Evolutionary conservation across 2,888 invertebrate genomes (phyloP), one percentile per base, ranked within the genome.

Genomic region (Dermolepida albohirtum): DNA sequence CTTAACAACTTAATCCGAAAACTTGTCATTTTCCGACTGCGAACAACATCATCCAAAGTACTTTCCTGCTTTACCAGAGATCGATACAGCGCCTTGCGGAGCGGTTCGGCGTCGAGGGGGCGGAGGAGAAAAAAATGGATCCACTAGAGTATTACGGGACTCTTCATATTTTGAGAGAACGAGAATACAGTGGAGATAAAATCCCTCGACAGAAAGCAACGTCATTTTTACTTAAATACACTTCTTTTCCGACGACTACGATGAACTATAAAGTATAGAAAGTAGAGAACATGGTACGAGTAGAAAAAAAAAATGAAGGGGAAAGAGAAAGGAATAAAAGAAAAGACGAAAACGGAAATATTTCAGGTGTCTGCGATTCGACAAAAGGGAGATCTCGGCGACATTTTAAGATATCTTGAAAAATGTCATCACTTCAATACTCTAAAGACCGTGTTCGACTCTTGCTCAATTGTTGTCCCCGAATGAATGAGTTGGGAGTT

Each of bases 391-490:
- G 66, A 54, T 69, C 71, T 50, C 69, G 64, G 66, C 27, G 64
- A 68, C 70, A 55, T 71, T 71, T 70, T 68, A 73, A 72, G 73
- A 71, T 71, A 72, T 69, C 73, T 72, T 70, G 68, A 71, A 74
- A 69, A 71, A 74, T 72, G 71, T 73, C 73, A 72, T 71, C 70
- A 72, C 72, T 65, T 74, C 69, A 69, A 70, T 72, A 69, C 69
- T 66, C 66, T 47, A 57, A 68, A 64, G 68, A 55, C 70, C 68
- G 66, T 66, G 66, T 69, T 69, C 69, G 66, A 66, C 65, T 69
- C 69, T 59, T 65, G 69, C 69, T 69, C 69, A 54, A 69, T 69
- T 69, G 66, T 69, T 69, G 68, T 68, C 57, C 22, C 27, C 69
- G 65, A 62, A 64, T 64, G 65, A 62, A 69, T 69, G 66, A 65